These are phyloP conservation scores for Indri indri DNA, from an alignment of 2,113 vertebrate genomes.

Conservation along the genomic window DNA sequence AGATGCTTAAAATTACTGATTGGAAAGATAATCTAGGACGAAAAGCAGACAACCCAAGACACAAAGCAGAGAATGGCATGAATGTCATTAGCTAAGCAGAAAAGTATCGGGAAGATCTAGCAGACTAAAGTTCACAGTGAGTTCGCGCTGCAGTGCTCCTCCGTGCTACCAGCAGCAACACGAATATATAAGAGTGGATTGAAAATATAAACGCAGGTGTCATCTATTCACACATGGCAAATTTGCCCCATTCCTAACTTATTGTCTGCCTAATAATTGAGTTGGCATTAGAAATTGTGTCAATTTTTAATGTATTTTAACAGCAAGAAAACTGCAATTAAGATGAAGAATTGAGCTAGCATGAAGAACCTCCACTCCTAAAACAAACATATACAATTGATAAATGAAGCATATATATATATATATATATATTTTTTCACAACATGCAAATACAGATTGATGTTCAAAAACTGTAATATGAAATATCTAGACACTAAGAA, in stretches of 20 bases:
- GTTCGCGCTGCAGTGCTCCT: rapidly evolving
- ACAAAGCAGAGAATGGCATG: background rate
- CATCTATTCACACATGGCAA: background rate
- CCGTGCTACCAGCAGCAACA: background rate
- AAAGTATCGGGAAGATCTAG: background rate
- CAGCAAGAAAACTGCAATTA: background rate
- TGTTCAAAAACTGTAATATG: background rate
- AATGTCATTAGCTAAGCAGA: background rate
- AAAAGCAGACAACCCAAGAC: background rate
- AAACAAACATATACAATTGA: background rate
- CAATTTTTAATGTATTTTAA: background rate
- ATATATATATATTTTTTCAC: background rate
- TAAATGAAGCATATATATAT: background rate
- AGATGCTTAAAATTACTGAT: background rate
- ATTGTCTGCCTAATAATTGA: background rate
- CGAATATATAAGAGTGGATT: background rate
- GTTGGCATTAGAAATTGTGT: background rate
- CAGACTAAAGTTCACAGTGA: background rate
- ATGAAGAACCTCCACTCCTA: background rate
- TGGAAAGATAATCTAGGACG: background rate
- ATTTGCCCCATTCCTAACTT: background rate
- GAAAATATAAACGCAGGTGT: background rate
- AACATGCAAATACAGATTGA: background rate
- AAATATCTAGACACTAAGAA: background rate
- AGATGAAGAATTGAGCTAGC: background rate